Evolutionary conservation across 2,888 invertebrate species (phyloP).

Genomic region (Drosophila sordidula): DNA sequence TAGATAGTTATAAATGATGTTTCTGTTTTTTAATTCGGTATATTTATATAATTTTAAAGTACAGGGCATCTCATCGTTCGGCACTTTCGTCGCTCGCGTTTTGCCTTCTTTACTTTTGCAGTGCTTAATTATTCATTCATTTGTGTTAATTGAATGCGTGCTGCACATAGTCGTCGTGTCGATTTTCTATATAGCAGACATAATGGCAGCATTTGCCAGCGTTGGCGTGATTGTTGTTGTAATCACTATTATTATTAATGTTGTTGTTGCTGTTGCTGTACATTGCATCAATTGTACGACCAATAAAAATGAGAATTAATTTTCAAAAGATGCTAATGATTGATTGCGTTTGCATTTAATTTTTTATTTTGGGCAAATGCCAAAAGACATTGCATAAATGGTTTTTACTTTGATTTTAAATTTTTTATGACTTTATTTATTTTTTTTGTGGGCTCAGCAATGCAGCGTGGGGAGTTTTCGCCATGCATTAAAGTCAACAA

Average conservation of each 20-base stretch:
- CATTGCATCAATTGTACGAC: constrained; percentile 45
- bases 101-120: constrained; percentile 10
- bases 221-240: constrained; percentile 58
- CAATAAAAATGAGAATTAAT: constrained; percentile 71
- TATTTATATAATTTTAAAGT: too few species aligned
- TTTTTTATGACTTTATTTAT: not conserved
- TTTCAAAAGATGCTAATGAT: constrained; percentile 75
- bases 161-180: constrained; percentile 43
- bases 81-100: not conserved
- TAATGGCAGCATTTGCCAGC: constrained; percentile 73
- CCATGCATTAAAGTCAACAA: constrained; percentile 7
- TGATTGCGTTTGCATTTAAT: constrained; percentile 69
- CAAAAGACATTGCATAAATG: constrained; percentile 63
- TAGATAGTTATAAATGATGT: too few species aligned
- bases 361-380: constrained; percentile 58
- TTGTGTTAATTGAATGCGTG: constrained; percentile 78
- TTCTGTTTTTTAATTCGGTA: too few species aligned
- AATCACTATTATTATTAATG: constrained; percentile 4
- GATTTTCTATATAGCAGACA: constrained; percentile 69
- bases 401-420: constrained; percentile 9
- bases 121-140: constrained; percentile 72
- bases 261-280: constrained; percentile 20
- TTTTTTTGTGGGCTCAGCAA: constrained; percentile 46
- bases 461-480: constrained; percentile 25
- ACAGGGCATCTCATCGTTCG: constrained; percentile 16